Evolutionary conservation across 1,140 invertebrate genomes (phyloP).

Genomic region (Drosophila rufa): DNA sequence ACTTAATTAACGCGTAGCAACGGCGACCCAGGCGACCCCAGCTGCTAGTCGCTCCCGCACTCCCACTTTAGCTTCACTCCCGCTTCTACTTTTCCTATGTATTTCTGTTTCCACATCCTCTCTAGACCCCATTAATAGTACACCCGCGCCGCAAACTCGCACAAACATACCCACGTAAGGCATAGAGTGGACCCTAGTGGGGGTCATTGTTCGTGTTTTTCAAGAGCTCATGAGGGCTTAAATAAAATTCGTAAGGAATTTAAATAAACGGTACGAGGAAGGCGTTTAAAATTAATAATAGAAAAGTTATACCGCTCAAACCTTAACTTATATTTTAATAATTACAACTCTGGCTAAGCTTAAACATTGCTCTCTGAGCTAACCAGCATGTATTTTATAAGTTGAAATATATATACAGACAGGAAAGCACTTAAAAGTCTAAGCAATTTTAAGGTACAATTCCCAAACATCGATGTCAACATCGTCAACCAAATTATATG

Average conservation of each 20-base stretch:
- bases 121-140: constrained; percentile 48
- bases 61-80: constrained; percentile 4
- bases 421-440: too few relatives aligned
- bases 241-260: neutral
- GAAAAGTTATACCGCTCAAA: too few relatives aligned
- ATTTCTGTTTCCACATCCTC: constrained; percentile 52
- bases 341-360: too few relatives aligned
- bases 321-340: too few relatives aligned
- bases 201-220: neutral
- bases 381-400: too few relatives aligned
- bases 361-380: too few relatives aligned
- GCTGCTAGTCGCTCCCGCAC: constrained; percentile 9
- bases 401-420: too few relatives aligned
- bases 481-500: too few relatives aligned
- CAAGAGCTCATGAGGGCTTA: neutral
- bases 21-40: constrained; percentile 55
- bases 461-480: too few relatives aligned
- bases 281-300: too few relatives aligned
- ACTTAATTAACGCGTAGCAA: constrained; percentile 81
- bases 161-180: constrained; percentile 12
- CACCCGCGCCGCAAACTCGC: constrained; percentile 52
- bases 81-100: neutral
- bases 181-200: constrained; percentile 13
- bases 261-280: too few relatives aligned
- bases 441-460: too few relatives aligned